Evolutionary conservation across 2,113 vertebrate genomes (phyloP).

Genomic region (Phycodurus eques): DNA sequence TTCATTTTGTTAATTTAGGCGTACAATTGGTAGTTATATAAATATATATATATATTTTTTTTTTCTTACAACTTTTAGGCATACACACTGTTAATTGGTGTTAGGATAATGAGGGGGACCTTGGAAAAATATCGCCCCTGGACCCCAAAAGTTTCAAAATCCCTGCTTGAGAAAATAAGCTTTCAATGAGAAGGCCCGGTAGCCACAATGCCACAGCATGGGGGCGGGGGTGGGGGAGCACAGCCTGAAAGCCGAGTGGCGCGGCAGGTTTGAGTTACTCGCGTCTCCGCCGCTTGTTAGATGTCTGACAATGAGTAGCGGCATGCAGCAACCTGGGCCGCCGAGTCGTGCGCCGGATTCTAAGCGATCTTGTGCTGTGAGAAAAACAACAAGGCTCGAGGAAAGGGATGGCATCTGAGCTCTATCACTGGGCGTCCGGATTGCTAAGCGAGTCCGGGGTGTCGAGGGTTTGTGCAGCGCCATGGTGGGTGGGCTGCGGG

Average conservation of each 20-base stretch:
- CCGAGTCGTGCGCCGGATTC: constrained; percentile 11
- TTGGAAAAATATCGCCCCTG: not conserved
- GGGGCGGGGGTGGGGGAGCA: constrained; percentile 27
- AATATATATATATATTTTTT: too few species aligned
- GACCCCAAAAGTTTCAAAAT: not conserved
- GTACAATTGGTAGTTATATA: too few species aligned
- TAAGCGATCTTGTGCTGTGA: not conserved
- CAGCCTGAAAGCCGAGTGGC: constrained; percentile 2
- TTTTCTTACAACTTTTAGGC: too few species aligned
- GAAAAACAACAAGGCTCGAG: constrained; percentile 3
- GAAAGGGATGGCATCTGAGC: constrained; percentile 11
- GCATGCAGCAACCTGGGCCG: constrained; percentile 40
- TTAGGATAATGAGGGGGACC: not conserved
- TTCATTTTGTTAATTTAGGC: too few species aligned
- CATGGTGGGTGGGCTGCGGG: constrained; percentile 61
- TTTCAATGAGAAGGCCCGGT: constrained; percentile 55
- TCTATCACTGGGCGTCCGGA: constrained; percentile 38
- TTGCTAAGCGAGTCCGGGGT: constrained; percentile 5
- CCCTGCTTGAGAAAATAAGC: constrained; percentile 3
- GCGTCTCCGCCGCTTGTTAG: constrained; percentile 46
- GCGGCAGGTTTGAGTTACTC: constrained; percentile 55
- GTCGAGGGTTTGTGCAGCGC: constrained; percentile 17
- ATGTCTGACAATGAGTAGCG: constrained; percentile 54
- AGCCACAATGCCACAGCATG: constrained; percentile 70
- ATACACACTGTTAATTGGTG: too few species aligned